These are phyloP conservation scores for Silurus aristotelis DNA, from an alignment of 2,797 vertebrate genomes.

Conservation along the genomic window DNA sequence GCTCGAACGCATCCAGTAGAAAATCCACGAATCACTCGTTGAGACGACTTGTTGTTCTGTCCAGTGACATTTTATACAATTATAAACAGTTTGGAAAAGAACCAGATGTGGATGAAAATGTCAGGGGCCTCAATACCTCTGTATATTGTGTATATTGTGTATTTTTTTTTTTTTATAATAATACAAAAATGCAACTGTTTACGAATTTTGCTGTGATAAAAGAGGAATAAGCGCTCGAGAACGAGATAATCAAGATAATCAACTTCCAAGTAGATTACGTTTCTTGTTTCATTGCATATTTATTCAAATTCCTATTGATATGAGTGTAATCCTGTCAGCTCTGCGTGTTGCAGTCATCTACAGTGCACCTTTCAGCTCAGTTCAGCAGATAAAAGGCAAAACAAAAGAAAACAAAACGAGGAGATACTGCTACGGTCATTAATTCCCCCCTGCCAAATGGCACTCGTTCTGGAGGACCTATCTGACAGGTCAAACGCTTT, in stretches of 20 bases:
- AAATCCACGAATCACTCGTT: no score
- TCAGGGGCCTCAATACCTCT: no score
- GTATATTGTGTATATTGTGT: no score
- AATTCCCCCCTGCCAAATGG: slow-evolving; percentile 41
- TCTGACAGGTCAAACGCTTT: slow-evolving; percentile 57
- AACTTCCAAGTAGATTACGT: neutral
- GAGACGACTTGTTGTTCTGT: no score
- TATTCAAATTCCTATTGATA: neutral
- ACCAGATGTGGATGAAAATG: no score
- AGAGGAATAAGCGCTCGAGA: neutral
- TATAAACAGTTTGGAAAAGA: no score
- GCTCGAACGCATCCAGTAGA: no score
- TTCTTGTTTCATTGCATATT: neutral
- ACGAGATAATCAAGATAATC: neutral
- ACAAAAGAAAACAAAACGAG: neutral
- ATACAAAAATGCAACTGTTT: neutral
- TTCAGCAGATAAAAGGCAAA: neutral
- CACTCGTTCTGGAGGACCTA: slow-evolving; percentile 45
- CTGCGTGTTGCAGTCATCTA: neutral
- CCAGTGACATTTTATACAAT: no score
- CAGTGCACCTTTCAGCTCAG: neutral
- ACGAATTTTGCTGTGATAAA: neutral
- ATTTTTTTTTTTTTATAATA: neutral
- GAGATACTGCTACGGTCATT: slow-evolving; percentile 42
- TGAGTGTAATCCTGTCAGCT: neutral